phyloP scores from a whole-genome alignment of 2,888 invertebrate species.

The Laothoe populi region DNA sequence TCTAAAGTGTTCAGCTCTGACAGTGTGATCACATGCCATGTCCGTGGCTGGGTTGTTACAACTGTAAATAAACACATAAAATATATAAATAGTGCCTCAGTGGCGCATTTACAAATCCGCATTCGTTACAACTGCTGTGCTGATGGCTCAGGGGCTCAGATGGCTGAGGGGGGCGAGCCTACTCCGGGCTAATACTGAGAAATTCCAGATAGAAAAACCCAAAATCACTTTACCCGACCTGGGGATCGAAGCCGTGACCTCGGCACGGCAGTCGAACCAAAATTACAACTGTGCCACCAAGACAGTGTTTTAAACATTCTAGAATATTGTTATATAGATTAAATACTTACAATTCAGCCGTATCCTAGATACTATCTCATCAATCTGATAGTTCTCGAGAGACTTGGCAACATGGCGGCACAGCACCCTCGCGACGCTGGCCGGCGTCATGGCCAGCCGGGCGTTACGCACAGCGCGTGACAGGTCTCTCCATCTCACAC shows the following conservation, averaged over 20 bases:
- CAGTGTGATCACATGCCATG: constrained; percentile 67
- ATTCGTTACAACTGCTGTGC: no score
- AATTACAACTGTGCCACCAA: not conserved
- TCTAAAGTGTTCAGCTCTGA: constrained; percentile 49
- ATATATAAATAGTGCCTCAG: no score
- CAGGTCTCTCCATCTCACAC: constrained; percentile 61
- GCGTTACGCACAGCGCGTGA: constrained; percentile 53
- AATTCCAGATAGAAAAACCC: no score
- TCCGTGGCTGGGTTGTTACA: constrained; percentile 55
- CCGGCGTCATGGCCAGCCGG: constrained; percentile 59
- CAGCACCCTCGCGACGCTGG: constrained; percentile 60
- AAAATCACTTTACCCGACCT: no score
- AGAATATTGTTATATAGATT: no score
- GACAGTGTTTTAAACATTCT: no score
- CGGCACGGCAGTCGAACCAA: no score
- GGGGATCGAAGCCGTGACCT: no score
- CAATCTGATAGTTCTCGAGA: constrained; percentile 52
- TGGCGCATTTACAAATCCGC: no score
- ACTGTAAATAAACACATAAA: constrained; percentile 51
- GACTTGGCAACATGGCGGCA: constrained; percentile 51
- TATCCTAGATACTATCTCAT: constrained; percentile 54
- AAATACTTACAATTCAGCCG: constrained; percentile 57
- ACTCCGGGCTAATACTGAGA: no score
- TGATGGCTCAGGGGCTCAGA: no score
- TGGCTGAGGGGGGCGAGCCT: no score